Evolutionary conservation across 2,888 invertebrate genomes (phyloP).

Genomic region (Lepidocyrtinus sp.): DNA sequence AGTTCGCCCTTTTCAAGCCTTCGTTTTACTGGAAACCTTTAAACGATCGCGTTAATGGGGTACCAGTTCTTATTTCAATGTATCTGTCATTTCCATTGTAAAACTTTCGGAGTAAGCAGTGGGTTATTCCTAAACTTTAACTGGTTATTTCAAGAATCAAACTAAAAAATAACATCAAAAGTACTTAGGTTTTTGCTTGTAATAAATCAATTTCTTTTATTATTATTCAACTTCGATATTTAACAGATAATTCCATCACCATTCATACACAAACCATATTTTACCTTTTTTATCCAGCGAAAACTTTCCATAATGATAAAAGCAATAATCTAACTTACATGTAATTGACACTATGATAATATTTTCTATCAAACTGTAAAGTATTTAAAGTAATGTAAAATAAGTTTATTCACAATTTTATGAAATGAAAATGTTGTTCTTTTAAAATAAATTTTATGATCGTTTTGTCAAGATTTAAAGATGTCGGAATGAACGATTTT

Average conservation of each 20-base stretch:
- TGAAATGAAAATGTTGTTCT: background rate
- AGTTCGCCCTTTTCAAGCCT: too few species aligned
- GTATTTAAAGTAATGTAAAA: background rate
- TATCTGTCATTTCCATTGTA: too few species aligned
- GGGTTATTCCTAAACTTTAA: too few species aligned
- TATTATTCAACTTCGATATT: slow-evolving; percentile 62
- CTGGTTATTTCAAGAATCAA: too few species aligned
- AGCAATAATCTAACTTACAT: background rate
- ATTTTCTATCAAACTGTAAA: background rate
- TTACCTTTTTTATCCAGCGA: slow-evolving; percentile 20
- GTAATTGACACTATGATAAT: background rate
- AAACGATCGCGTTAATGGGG: too few species aligned
- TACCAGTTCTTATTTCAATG: too few species aligned
- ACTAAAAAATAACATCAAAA: too few species aligned
- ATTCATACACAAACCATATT: slow-evolving; percentile 54
- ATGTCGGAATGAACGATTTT: background rate
- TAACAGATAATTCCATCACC: slow-evolving; percentile 62
- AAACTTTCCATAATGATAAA: background rate
- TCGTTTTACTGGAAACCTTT: too few species aligned
- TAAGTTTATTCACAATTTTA: background rate
- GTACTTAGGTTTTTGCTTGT: slow-evolving; percentile 17
- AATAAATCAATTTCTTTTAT: slow-evolving; percentile 47
- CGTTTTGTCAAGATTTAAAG: background rate
- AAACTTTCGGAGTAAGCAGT: too few species aligned
- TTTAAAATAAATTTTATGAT: background rate